phyloP scores from a whole-genome alignment of 2,113 vertebrate species.

The Seriola dumerili region DNA sequence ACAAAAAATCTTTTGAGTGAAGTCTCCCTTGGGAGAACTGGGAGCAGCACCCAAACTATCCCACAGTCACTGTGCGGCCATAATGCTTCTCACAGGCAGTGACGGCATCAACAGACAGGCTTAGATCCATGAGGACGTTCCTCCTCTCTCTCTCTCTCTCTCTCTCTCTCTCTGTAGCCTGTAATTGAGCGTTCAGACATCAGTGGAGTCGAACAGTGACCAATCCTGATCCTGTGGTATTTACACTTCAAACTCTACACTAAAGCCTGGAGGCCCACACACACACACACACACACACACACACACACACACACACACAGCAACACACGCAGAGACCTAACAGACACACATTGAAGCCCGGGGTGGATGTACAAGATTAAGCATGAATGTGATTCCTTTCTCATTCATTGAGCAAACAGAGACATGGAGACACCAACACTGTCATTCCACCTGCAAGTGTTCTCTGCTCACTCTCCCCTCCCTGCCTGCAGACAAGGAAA shows the following conservation, averaged over 20 bases:
- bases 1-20: too few species aligned
- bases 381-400: conserved; percentile 70
- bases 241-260: conserved; percentile 65
- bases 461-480: background rate
- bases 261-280: conserved; percentile 45
- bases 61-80: background rate
- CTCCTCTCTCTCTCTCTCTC: conserved; percentile 13
- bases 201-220: conserved; percentile 63
- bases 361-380: conserved; percentile 71
- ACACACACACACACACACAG: background rate
- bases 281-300: conserved; percentile 32
- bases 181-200: conserved; percentile 67
- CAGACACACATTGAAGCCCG: conserved; percentile 17
- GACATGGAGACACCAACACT: conserved; percentile 8
- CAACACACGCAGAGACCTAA: background rate
- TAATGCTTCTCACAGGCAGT: conserved; percentile 2
- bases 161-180: conserved; percentile 42
- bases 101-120: conserved; percentile 2
- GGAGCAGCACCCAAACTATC: background rate
- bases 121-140: conserved; percentile 8
- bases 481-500: conserved; percentile 7
- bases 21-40: background rate
- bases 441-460: conserved; percentile 32
- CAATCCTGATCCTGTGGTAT: conserved; percentile 55
- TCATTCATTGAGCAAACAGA: conserved; percentile 46